Evolutionary conservation across 2,113 vertebrate species (phyloP).

Genomic region (Corvus hawaiiensis): DNA sequence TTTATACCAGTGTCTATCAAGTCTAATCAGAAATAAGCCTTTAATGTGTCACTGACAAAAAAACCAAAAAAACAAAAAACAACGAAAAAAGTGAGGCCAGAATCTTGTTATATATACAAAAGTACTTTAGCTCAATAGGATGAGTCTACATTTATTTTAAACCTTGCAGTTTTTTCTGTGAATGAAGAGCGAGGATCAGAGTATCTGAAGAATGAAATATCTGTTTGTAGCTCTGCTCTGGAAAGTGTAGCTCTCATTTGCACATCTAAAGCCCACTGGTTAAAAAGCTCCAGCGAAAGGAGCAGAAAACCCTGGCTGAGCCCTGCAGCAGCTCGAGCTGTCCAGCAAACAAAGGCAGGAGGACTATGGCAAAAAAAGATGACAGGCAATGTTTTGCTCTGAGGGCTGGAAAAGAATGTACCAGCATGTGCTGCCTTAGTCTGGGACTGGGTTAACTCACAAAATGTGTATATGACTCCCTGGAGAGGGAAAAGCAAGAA

Average conservation of each 20-base stretch:
- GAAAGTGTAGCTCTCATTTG: not conserved
- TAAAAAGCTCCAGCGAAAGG: not conserved
- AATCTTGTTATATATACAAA: not conserved
- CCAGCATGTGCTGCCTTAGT: not conserved
- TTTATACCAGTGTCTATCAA: not conserved
- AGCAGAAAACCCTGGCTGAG: not conserved
- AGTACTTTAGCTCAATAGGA: not conserved
- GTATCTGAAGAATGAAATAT: not conserved
- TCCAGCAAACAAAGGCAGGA: not conserved
- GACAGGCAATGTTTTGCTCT: not conserved
- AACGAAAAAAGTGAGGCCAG: not conserved
- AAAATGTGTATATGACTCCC: not conserved
- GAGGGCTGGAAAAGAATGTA: not conserved
- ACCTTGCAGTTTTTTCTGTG: not conserved
- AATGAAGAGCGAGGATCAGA: not conserved
- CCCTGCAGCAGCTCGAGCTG: not conserved
- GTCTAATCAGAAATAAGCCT: not conserved
- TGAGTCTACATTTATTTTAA: not conserved
- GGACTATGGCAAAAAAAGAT: not conserved
- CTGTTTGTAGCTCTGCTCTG: not conserved
- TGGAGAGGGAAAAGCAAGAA: not conserved
- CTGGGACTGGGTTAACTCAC: not conserved
- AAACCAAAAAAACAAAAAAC: not conserved
- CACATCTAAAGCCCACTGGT: rapidly evolving
- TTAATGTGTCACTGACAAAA: not conserved